Evolutionary conservation across 2,888 invertebrate species (phyloP), one percentile per base, ranked within the genome.

Genomic region (Orgyia antiqua): DNA sequence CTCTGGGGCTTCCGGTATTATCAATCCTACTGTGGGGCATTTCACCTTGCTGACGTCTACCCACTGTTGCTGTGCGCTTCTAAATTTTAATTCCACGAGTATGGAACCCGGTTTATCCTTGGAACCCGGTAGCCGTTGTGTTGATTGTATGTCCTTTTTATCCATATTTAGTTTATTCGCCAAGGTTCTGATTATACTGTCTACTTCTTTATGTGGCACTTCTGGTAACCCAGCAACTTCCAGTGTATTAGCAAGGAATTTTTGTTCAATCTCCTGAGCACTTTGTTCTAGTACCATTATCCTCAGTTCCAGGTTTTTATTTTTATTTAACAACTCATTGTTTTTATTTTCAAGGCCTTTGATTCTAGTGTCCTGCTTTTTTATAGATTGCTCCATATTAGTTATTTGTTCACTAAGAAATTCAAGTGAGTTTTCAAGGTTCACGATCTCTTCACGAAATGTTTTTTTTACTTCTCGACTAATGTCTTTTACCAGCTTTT

Each of bases 251-350:
- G 19, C 15, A 1, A 27, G 5, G 7, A 4, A 11, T 7, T n/a
- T n/a, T n/a, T n/a, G n/a, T n/a, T n/a, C n/a, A n/a, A n/a, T n/a
- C n/a, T n/a, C n/a, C n/a, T n/a, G n/a, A n/a, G n/a, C n/a, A n/a
- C n/a, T n/a, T n/a, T n/a, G n/a, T n/a, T n/a, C n/a, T n/a, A n/a
- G n/a, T n/a, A n/a, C n/a, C n/a, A n/a, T n/a, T n/a, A n/a, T n/a
- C n/a, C n/a, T n/a, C n/a, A n/a, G n/a, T n/a, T 31, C 31, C 9
- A 31, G 13, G 10, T 20, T 25, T 10, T 18, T 25, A 11, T 31
- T 31, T 20, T 19, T n/a, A n/a, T n/a, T n/a, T n/a, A n/a, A n/a
- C n/a, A n/a, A n/a, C n/a, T n/a, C n/a, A n/a, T n/a, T n/a, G n/a
- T n/a, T n/a, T n/a, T n/a, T n/a, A n/a, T n/a, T n/a, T n/a, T n/a